phyloP scores from a whole-genome alignment of 2,888 invertebrate genomes.

The Heterodera filipjevi region DNA sequence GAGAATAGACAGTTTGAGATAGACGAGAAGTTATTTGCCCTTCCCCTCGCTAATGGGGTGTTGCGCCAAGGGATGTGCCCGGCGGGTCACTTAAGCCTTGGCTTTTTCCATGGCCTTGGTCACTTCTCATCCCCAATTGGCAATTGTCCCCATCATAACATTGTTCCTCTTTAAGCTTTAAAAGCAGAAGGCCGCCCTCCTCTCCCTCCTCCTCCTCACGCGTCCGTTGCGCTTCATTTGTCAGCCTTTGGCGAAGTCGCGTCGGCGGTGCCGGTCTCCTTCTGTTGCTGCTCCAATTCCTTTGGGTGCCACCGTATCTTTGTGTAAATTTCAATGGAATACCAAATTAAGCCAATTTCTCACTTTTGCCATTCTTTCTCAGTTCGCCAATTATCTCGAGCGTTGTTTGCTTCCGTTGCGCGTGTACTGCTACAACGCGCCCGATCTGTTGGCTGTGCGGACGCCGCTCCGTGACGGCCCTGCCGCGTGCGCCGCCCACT shows the following conservation, averaged over 20 bases:
- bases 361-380: constrained; percentile 32
- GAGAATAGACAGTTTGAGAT: no score
- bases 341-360: no score
- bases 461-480: constrained; percentile 52
- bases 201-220: background rate
- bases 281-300: constrained; percentile 44
- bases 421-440: constrained; percentile 60
- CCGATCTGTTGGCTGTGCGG: constrained; percentile 56
- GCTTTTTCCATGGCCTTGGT: no score
- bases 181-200: background rate
- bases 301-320: constrained; percentile 62
- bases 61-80: no score
- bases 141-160: background rate
- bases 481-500: constrained; percentile 51
- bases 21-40: no score
- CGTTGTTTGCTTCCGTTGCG: constrained; percentile 60
- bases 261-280: constrained; percentile 12
- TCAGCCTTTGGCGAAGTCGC: background rate
- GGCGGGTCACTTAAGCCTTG: no score
- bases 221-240: background rate
- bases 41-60: no score
- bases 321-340: constrained; percentile 56
- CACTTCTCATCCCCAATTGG: background rate
- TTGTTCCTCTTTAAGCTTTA: background rate
- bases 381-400: constrained; percentile 64